Evolutionary conservation across 2,888 invertebrate genomes (phyloP).

Genomic region (Stenodema calcarata): DNA sequence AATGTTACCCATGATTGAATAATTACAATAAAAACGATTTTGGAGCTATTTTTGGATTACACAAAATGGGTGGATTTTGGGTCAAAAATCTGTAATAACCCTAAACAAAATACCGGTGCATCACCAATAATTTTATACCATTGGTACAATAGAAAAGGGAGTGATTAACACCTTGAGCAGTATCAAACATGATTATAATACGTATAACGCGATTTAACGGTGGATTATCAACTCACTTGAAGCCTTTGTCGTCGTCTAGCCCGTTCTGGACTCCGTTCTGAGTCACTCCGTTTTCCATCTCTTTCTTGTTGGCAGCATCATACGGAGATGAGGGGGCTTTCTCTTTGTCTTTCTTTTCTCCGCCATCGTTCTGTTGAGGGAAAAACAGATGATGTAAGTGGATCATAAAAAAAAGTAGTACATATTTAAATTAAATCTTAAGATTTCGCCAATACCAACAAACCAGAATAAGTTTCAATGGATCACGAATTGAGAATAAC

Average conservation of each 20-base stretch:
- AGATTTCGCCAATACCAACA: not conserved
- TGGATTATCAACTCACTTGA: conserved; percentile 74
- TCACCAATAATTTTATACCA: too few relatives aligned
- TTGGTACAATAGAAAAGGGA: too few relatives aligned
- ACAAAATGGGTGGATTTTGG: too few relatives aligned
- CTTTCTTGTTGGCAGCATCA: conserved; percentile 63
- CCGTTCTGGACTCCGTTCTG: conserved; percentile 72
- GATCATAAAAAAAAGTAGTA: not conserved
- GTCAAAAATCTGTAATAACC: too few relatives aligned
- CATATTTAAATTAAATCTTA: not conserved
- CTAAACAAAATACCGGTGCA: too few relatives aligned
- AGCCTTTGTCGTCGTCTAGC: conserved; percentile 86
- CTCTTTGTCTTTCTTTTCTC: conserved; percentile 65
- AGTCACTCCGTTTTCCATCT: conserved; percentile 61
- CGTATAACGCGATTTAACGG: too few relatives aligned
- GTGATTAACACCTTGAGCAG: too few relatives aligned
- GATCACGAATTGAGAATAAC: too few relatives aligned
- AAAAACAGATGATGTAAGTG: conserved; percentile 42
- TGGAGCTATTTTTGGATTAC: too few relatives aligned
- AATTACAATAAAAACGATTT: too few relatives aligned
- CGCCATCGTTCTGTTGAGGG: conserved; percentile 60
- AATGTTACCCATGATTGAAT: too few relatives aligned
- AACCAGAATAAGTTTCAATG: not conserved
- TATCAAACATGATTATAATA: too few relatives aligned
- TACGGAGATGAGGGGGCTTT: conserved; percentile 67